phyloP scores from a whole-genome alignment of 2,888 invertebrate species.

The Hartigia nigra region DNA sequence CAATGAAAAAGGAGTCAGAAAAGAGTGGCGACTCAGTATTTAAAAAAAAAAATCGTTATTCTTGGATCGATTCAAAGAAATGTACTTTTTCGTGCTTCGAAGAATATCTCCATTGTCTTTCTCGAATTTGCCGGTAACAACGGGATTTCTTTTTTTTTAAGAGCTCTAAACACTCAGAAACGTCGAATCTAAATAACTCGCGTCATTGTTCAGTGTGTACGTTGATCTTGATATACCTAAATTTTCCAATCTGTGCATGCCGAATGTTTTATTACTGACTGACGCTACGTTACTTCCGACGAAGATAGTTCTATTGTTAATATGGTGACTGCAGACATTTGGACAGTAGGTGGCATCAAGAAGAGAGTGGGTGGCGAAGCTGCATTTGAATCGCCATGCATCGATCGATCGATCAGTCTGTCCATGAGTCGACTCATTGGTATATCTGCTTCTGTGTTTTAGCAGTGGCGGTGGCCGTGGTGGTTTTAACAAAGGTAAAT shows the following conservation, averaged over 20 bases:
- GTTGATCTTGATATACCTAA: background rate
- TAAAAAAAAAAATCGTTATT: background rate
- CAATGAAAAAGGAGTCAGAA: background rate
- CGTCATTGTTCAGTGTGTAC: background rate
- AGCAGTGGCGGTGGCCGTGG: conserved; percentile 94
- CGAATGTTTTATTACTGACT: conserved; percentile 17
- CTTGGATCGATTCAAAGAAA: background rate
- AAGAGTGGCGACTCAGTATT: background rate
- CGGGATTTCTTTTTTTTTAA: background rate
- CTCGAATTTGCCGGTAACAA: background rate
- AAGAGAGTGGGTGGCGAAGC: conserved; percentile 69
- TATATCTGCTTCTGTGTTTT: conserved; percentile 86
- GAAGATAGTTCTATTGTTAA: conserved; percentile 22
- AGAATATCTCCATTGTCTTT: background rate
- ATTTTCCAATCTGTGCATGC: background rate
- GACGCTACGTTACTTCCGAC: conserved; percentile 18
- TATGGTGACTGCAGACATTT: conserved; percentile 67
- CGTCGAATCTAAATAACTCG: background rate
- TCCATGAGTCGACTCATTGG: conserved; percentile 77
- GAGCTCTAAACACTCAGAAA: background rate
- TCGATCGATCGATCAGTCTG: conserved; percentile 67
- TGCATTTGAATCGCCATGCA: conserved; percentile 70
- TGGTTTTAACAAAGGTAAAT: conserved; percentile 97
- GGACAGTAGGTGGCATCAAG: conserved; percentile 71
- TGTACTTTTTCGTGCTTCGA: background rate